A percentile compares a stretch with the other conserved stretches of the same genome.
phyloP scores from a whole-genome alignment of 2,797 vertebrate genomes.

The Corythornis leucogaster region DNA sequence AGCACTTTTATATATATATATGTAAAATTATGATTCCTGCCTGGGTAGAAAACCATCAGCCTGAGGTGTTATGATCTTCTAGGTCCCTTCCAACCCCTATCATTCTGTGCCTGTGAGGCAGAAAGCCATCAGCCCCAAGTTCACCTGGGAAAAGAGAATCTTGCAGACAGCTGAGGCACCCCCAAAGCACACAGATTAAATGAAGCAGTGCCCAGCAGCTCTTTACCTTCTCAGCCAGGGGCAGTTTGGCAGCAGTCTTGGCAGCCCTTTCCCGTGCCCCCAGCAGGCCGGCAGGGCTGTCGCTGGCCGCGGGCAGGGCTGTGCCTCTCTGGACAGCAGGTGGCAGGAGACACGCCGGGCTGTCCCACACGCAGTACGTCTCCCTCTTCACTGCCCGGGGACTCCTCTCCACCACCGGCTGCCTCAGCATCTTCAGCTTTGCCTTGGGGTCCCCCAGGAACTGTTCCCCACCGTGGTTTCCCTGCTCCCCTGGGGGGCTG shows the following conservation, averaged over 20 bases:
- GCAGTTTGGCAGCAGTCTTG: neutral
- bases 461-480: too few relatives aligned
- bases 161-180: neutral
- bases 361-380: conserved; percentile 88
- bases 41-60: neutral
- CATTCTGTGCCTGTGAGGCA: too few relatives aligned
- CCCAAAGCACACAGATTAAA: neutral
- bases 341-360: conserved; percentile 82
- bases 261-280: too few relatives aligned
- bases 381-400: conserved; percentile 85
- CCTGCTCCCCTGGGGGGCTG: too few relatives aligned
- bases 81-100: too few relatives aligned
- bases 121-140: neutral
- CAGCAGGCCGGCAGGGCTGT: too few relatives aligned
- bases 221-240: conserved; percentile 73
- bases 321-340: neutral
- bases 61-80: too few relatives aligned
- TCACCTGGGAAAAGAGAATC: neutral
- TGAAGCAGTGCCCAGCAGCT: neutral
- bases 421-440: conserved; percentile 81
- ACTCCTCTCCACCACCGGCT: conserved; percentile 64
- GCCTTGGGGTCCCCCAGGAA: conserved; percentile 75
- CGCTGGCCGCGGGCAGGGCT: too few relatives aligned
- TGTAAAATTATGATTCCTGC: neutral
- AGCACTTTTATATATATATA: neutral